Base-by-base conservation (phyloP, 2,888 invertebrate genomes). In the Ethmia dodecea region DNA sequence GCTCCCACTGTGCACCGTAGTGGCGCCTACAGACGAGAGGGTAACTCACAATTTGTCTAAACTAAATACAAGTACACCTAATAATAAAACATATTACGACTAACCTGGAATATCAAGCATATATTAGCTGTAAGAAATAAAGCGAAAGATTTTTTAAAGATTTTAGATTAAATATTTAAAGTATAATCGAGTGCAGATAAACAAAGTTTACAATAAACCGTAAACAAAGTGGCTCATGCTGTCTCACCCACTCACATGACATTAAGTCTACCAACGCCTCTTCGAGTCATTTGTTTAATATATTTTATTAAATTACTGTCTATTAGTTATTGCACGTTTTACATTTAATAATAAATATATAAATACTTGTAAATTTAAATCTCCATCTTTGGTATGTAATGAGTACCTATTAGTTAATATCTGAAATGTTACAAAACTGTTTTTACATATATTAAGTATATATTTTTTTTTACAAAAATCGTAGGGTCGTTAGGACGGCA, bases 301-400 rank as follows among this genome's bases (percentile, higher is more conserved):
- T 78, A 76, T 79, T 80, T 80, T 78, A 74, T 75, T 81, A 80
- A 79, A 79, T 86, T 84, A 84, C 75, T 68, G 77, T 61, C 84
- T 86, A 86, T 86, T 78, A 83, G 71, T 86, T 87, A 87, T 86
- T 87, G 87, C 86, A 87, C 87, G 75, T 81, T 86, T 87, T 86
- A 84, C 75, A 83, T 81, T 81, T 79, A 83, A 30, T 74, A 83
- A 84, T 86, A 84, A 83, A 86, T 84, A 84, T 83, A 86, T 84
- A 84, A 84, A 83, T 86, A 86, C 80, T 86, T 86, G 83, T 83
- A 84, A 81, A 81, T 83, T 83, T 73, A 65, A 68, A 71, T 81
- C 70, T 80, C 65, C 79, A 77, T 81, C 72, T 84, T 80, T 80
- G 76, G 80, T 83, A 80, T 78, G 77, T 79, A 73, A 79, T 79